A percentile compares a stretch with the other conserved stretches of the same genome.
Evolutionary conservation across 1,140 invertebrate genomes (phyloP).

Genomic region (Theocolax elegans): DNA sequence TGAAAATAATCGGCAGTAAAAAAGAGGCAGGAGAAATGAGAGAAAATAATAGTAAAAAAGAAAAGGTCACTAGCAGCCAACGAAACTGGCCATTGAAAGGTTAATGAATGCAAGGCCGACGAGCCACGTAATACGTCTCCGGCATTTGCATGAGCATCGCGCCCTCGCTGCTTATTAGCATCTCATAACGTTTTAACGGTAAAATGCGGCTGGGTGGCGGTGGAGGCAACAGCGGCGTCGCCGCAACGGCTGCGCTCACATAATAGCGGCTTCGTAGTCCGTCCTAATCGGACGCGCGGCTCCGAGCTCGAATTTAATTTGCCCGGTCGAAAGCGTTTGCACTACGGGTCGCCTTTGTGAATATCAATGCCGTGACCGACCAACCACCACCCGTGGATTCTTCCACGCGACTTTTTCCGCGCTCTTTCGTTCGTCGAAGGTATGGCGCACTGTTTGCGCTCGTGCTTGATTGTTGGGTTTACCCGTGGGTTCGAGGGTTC

Average conservation of each 20-base stretch:
- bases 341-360: slow-evolving; percentile 53
- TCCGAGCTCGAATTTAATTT: slow-evolving; percentile 51
- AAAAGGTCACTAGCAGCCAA: too few species aligned
- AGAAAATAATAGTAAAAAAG: too few species aligned
- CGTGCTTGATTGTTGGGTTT: background rate
- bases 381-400: too few species aligned
- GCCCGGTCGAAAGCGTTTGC: slow-evolving; percentile 30
- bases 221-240: too few species aligned
- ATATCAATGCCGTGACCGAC: slow-evolving; percentile 53
- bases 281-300: slow-evolving; percentile 40
- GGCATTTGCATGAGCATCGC: too few species aligned
- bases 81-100: too few species aligned
- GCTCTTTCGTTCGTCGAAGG: background rate
- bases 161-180: slow-evolving; percentile 9
- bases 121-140: too few species aligned
- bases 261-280: background rate
- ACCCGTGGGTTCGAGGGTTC: too few species aligned
- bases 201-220: background rate
- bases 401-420: background rate
- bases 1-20: too few species aligned
- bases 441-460: background rate
- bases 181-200: background rate
- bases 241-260: background rate
- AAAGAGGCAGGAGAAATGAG: too few species aligned
- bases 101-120: too few species aligned